phyloP scores from a whole-genome alignment of 2,113 vertebrate genomes.

The Callocephalon fimbriatum region DNA sequence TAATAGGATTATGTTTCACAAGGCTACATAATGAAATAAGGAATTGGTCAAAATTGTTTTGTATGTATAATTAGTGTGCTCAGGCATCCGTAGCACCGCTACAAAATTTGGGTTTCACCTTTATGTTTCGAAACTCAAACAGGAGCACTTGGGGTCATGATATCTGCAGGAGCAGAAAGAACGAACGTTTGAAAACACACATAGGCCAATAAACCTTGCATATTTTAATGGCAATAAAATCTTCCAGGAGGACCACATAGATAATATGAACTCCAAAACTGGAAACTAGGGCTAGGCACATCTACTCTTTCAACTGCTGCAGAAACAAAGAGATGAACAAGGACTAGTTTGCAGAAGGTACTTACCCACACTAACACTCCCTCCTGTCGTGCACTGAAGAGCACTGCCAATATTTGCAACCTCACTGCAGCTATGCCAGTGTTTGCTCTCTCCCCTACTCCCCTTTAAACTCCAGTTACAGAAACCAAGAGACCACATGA shows the following conservation, averaged over 20 bases:
- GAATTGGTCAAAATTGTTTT: neutral
- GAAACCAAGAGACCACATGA: neutral
- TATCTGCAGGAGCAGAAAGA: neutral
- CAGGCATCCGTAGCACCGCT: neutral
- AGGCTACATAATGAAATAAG: neutral
- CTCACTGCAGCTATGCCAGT: neutral
- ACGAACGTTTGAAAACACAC: neutral
- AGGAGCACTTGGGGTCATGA: neutral
- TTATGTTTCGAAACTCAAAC: neutral
- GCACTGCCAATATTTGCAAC: neutral
- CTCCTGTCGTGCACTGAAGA: neutral
- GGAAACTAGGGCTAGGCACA: neutral
- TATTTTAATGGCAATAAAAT: neutral
- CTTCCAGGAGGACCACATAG: neutral
- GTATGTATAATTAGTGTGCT: neutral
- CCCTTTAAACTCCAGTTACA: neutral
- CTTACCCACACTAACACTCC: neutral
- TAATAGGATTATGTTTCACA: neutral
- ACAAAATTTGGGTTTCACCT: neutral
- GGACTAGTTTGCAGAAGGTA: neutral
- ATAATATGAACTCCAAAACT: neutral
- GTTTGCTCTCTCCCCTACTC: neutral
- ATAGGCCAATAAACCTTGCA: neutral
- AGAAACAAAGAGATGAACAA: neutral
- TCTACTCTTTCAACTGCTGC: neutral